Percentiles rank a stretch among this genome's conserved stretches.
Evolutionary conservation across 1,140 invertebrate genomes (phyloP).

Genomic region (Dreissena rostriformis): DNA sequence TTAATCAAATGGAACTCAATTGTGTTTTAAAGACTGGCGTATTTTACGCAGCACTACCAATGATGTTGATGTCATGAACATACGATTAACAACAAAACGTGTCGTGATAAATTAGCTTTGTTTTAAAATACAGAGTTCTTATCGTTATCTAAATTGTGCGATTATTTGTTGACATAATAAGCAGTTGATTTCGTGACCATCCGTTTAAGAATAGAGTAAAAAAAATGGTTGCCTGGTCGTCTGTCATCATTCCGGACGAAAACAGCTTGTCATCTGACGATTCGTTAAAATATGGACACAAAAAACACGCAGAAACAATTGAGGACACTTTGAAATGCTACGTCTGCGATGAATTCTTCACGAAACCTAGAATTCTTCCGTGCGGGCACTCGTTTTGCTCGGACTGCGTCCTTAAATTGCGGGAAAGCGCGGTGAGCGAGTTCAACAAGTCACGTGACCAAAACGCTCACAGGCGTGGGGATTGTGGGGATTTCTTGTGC

Average conservation of each 20-base stretch:
- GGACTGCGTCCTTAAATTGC: constrained; percentile 9
- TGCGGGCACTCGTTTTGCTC: constrained; percentile 49
- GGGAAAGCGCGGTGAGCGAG: constrained; percentile 30
- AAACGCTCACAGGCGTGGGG: constrained; percentile 50
- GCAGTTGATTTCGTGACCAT: too few species aligned
- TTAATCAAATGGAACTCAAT: too few species aligned
- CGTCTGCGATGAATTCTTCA: constrained; percentile 33
- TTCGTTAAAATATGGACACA: constrained; percentile 17
- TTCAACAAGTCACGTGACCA: constrained; percentile 43
- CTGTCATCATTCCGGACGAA: constrained; percentile 20
- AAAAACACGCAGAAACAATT: background rate
- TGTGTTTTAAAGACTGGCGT: too few species aligned
- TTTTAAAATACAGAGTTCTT: too few species aligned
- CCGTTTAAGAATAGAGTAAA: too few species aligned
- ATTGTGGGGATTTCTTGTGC: constrained; percentile 48
- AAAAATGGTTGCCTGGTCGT: constrained; percentile 46
- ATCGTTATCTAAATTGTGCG: too few species aligned
- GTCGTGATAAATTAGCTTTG: too few species aligned
- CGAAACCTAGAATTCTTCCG: constrained; percentile 34
- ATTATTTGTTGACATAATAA: too few species aligned
- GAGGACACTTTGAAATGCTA: constrained; percentile 38
- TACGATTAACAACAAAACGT: too few species aligned
- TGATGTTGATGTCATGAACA: too few species aligned
- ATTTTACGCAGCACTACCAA: too few species aligned
- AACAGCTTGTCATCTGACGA: constrained; percentile 38